Percentiles rank a stretch among this genome's conserved stretches.
These are phyloP conservation scores for Drosophila mimetica DNA, from an alignment of 2,888 invertebrate genomes.

Conservation along the genomic window DNA sequence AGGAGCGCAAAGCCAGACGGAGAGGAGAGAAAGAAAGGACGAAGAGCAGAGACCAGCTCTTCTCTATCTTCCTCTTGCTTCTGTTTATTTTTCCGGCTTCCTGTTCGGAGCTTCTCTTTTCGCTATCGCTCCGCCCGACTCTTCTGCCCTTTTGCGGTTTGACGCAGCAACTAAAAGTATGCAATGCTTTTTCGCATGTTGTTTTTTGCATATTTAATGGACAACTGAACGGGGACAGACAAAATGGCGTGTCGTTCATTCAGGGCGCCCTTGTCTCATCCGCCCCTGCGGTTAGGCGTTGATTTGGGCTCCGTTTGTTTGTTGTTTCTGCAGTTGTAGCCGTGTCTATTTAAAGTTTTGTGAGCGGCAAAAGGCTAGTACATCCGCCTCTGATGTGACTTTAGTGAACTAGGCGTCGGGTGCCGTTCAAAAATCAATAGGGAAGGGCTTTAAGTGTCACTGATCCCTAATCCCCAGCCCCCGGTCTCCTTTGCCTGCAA, in stretches of 20 bases:
- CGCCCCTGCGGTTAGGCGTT: slow-evolving; percentile 70
- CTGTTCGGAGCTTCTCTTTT: slow-evolving; percentile 51
- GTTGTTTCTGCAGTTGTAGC: slow-evolving; percentile 37
- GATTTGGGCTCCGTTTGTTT: slow-evolving; percentile 64
- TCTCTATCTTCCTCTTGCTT: slow-evolving; percentile 22
- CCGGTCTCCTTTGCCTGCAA: not conserved
- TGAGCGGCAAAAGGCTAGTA: slow-evolving; percentile 38
- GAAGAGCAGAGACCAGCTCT: slow-evolving; percentile 1
- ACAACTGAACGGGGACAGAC: slow-evolving; percentile 59
- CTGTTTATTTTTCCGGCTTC: slow-evolving; percentile 78
- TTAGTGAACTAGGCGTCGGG: slow-evolving; percentile 67
- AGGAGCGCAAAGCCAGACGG: slow-evolving; percentile 19
- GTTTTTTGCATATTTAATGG: slow-evolving; percentile 78
- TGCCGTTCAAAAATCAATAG: slow-evolving; percentile 63
- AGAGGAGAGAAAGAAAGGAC: not conserved
- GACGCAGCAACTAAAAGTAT: slow-evolving; percentile 77
- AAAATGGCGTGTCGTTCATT: too few relatives aligned
- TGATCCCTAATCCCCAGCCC: slow-evolving; percentile 2
- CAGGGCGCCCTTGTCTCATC: too few relatives aligned
- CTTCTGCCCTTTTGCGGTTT: slow-evolving; percentile 70
- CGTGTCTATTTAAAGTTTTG: slow-evolving; percentile 72
- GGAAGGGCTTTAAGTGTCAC: slow-evolving; percentile 51
- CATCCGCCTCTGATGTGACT: slow-evolving; percentile 65
- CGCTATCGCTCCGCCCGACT: slow-evolving; percentile 23
- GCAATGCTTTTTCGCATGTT: slow-evolving; percentile 77